Evolutionary conservation across 2,113 vertebrate genomes (phyloP).

Genomic region (Aspiorhynchus laticeps): DNA sequence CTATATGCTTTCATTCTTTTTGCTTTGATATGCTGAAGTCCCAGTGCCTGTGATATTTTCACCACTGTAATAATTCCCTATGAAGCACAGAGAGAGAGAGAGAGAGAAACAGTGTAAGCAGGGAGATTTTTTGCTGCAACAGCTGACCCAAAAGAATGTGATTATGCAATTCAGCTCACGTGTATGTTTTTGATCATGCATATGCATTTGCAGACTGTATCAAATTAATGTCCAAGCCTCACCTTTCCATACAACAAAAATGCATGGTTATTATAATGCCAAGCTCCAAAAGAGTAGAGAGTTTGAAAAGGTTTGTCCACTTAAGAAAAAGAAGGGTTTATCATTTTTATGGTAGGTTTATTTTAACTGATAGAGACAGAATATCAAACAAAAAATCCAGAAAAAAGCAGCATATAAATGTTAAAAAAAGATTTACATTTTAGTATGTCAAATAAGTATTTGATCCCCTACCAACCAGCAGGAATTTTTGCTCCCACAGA

Average conservation of each 20-base stretch:
- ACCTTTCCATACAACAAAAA: neutral
- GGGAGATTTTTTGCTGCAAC: neutral
- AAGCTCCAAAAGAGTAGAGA: neutral
- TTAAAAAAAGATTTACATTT: too few species aligned
- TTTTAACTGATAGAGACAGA: too few species aligned
- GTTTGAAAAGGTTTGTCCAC: too few species aligned
- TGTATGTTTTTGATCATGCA: neutral
- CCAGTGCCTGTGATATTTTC: neutral
- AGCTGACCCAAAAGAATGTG: neutral
- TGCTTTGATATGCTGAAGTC: neutral
- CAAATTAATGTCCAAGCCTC: neutral
- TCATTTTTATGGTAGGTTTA: too few species aligned
- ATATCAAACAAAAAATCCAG: too few species aligned
- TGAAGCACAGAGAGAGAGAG: conserved; percentile 12
- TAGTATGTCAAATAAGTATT: too few species aligned
- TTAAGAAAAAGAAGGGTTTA: too few species aligned
- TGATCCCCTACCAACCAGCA: too few species aligned
- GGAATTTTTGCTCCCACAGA: too few species aligned
- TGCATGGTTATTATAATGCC: neutral
- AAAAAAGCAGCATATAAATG: too few species aligned
- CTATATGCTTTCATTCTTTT: conserved; percentile 5
- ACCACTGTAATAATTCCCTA: neutral
- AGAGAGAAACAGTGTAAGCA: neutral
- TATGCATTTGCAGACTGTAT: neutral
- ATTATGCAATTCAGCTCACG: neutral